Conservation (phyloP, 1,140 invertebrate species). For the Dufourea novaeangliae region DNA sequence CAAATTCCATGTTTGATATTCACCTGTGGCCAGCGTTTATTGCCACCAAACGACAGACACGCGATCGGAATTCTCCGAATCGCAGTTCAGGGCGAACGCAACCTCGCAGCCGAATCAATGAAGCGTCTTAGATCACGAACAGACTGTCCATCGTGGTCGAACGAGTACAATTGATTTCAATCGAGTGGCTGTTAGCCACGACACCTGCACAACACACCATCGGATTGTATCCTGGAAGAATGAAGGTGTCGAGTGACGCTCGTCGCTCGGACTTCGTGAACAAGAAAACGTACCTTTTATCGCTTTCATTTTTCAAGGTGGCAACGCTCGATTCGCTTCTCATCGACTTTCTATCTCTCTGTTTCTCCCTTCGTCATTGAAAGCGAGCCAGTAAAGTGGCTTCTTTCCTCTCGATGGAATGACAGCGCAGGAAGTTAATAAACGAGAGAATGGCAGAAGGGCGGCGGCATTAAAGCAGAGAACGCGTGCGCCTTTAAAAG, state of each 20-base stretch:
- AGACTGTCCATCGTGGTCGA: not conserved
- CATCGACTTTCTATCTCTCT: not conserved
- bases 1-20: conserved; percentile 16
- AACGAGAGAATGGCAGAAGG: not conserved
- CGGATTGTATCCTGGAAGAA: not conserved
- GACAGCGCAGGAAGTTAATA: conserved; percentile 30
- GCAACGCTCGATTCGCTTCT: conserved; percentile 14
- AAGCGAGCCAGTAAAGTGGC: conserved; percentile 2
- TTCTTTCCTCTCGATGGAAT: not conserved
- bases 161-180: conserved; percentile 1
- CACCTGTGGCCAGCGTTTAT: not conserved
- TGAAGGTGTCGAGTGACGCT: not conserved
- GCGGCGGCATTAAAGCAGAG: conserved; percentile 20
- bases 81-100: not conserved
- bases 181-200: not conserved
- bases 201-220: not conserved
- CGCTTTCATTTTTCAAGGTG: not conserved
- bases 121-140: not conserved
- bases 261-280: not conserved
- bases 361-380: not conserved
- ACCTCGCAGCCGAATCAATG: not conserved
- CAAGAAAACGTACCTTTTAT: conserved; percentile 16
- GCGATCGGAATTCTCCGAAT: conserved; percentile 19
- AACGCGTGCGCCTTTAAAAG: conserved; percentile 30
- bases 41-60: conserved; percentile 23